Percentiles rank a stretch among this genome's conserved stretches.
phyloP scores from a whole-genome alignment of 2,888 invertebrate genomes.

The Platerodrilus igneus region DNA sequence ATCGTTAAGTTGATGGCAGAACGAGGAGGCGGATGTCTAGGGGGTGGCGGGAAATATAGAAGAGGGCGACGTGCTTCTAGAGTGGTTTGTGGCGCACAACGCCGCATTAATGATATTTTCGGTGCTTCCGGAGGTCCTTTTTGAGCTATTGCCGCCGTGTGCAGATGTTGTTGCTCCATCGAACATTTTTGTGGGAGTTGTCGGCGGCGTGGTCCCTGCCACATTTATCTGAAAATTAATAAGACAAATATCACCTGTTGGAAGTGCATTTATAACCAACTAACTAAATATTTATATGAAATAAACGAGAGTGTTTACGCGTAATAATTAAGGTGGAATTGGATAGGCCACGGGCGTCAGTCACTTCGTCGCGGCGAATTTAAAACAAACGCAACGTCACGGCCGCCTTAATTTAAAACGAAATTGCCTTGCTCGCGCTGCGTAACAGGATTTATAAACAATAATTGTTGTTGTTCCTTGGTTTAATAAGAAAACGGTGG shows the following conservation, averaged over 20 bases:
- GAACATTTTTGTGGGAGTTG: constrained; percentile 37
- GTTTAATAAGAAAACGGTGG: too few species aligned
- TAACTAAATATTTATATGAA: too few species aligned
- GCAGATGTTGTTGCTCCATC: constrained; percentile 37
- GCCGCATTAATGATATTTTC: constrained; percentile 14
- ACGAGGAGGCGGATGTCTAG: constrained; percentile 61
- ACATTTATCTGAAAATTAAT: constrained; percentile 42
- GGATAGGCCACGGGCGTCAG: too few species aligned
- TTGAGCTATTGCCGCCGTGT: constrained; percentile 20
- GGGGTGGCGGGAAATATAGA: constrained; percentile 72
- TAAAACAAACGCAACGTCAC: too few species aligned
- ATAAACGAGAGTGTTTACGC: too few species aligned
- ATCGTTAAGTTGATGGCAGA: constrained; percentile 41
- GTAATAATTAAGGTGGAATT: too few species aligned
- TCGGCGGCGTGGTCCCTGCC: constrained; percentile 39
- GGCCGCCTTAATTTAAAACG: too few species aligned
- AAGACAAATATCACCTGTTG: constrained; percentile 4
- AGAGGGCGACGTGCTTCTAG: constrained; percentile 45
- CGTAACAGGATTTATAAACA: too few species aligned
- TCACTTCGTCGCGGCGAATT: too few species aligned
- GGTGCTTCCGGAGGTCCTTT: constrained; percentile 18
- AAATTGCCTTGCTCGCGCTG: too few species aligned
- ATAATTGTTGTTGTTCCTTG: too few species aligned
- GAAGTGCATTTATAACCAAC: too few species aligned
- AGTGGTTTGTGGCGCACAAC: constrained; percentile 23